Evolutionary conservation across 2,797 vertebrate species (phyloP), one percentile per base, ranked within the genome.

Genomic region (Thalassophryne amazonica): DNA sequence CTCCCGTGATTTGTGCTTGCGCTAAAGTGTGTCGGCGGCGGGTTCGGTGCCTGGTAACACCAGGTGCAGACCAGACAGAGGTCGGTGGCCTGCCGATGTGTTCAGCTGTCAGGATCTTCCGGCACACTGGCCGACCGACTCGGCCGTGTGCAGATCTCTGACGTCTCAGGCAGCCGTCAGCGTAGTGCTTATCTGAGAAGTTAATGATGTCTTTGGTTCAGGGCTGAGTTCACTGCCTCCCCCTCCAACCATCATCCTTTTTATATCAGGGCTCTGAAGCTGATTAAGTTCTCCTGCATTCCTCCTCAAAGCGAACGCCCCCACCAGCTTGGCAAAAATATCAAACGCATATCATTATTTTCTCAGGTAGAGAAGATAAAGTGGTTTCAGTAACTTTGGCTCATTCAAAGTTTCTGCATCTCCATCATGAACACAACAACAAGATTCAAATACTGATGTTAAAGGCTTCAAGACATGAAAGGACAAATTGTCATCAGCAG

Each of bases 231-330:
- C 55, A 1, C 64, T 51, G 67, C 60, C 52, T 3, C 27, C 61
- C 9, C 10, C 33, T 25, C 29, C 28, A 76, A 76, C 86, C 73
- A 79, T 69, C 69, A 52, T 38, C 48, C 20, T 30, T 60, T 62
- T 59, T 52, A 50, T 49, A 49, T 14, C 31, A 36, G 11, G 14
- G 31, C 46, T 69, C 64, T 45, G 47, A 64, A 61, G 69, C 76
- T 86, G 79, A 87, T 86, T 86, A 85, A 76, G 78, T 64, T 74
- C 58, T 69, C 77, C 84, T 48, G 39, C 68, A 71, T 73, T 22
- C 36, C 47, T 85, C 83, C 87, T 89, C 84, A 88, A 89, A 87
- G 86, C 66, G 43, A 67, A 60, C 31, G 15, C 51, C 51, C 75
- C 64, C 70, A 58, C 77, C 80, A 57, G 48, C 39, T 65, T 49